Evolutionary conservation across 2,113 vertebrate genomes (phyloP).

Genomic region (Phyllopteryx taeniolatus): DNA sequence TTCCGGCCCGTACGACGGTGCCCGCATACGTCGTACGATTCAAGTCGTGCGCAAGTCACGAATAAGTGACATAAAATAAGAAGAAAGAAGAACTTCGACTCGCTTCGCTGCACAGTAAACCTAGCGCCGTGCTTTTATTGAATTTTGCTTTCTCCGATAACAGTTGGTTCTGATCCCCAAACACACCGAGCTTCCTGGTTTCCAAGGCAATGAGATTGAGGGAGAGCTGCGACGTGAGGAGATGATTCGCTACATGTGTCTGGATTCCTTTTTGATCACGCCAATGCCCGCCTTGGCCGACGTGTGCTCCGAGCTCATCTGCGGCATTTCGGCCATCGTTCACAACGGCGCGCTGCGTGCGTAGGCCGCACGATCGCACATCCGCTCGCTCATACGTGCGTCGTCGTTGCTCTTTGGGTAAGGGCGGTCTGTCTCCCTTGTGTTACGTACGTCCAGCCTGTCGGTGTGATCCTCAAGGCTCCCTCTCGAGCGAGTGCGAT

Average conservation of each 20-base stretch:
- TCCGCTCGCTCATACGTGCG: not conserved
- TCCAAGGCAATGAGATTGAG: constrained; percentile 60
- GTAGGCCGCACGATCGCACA: constrained; percentile 17
- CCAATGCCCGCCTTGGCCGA: constrained; percentile 72
- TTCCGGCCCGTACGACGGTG: no score
- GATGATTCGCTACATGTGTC: constrained; percentile 79
- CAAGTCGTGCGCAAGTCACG: no score
- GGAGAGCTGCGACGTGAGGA: constrained; percentile 66
- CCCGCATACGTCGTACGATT: no score
- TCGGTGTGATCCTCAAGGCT: constrained; percentile 82
- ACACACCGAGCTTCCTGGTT: constrained; percentile 77
- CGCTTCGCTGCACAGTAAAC: no score
- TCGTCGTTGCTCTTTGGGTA: not conserved
- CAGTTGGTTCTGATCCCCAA: constrained; percentile 80
- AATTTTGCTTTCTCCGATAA: not conserved
- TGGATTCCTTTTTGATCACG: constrained; percentile 78
- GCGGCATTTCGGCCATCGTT: constrained; percentile 81
- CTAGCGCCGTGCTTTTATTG: no score
- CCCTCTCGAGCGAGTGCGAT: constrained; percentile 78
- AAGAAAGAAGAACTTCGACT: no score
- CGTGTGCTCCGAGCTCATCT: constrained; percentile 78
- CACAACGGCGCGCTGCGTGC: constrained; percentile 78
- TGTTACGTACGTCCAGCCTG: constrained; percentile 68
- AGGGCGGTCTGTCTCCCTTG: not conserved
- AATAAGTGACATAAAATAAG: no score